These are phyloP conservation scores for Vanessa cardui DNA, from an alignment of 2,888 invertebrate species.

Conservation along the genomic window DNA sequence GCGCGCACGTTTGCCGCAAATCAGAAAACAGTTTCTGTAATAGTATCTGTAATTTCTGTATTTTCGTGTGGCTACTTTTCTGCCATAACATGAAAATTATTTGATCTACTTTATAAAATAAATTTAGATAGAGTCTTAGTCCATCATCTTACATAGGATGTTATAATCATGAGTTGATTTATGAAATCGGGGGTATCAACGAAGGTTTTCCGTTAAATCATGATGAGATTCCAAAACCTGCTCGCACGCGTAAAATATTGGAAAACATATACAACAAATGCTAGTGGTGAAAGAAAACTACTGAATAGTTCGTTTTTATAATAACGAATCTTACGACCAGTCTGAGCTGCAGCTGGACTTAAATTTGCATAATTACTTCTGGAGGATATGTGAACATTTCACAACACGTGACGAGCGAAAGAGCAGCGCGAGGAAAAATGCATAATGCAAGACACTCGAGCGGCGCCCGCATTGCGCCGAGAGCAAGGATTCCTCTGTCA, in stretches of 20 bases:
- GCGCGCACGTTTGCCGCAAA: slow-evolving; percentile 16
- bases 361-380: slow-evolving; percentile 10
- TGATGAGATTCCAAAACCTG: no score
- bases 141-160: no score
- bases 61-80: not conserved
- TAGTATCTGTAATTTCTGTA: not conserved
- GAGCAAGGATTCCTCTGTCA: no score
- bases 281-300: not conserved
- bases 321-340: not conserved
- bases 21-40: slow-evolving; percentile 5
- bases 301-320: not conserved
- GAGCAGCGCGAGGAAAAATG: not conserved
- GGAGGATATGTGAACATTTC: slow-evolving; percentile 1
- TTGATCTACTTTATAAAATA: not conserved
- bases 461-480: no score
- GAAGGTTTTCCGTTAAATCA: no score
- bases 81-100: not conserved
- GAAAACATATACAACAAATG: no score
- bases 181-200: no score
- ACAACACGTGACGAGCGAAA: slow-evolving; percentile 4
- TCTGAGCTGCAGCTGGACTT: slow-evolving; percentile 1
- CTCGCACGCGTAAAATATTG: no score
- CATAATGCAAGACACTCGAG: not conserved
- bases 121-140: no score
- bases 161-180: no score